Base-by-base conservation (phyloP, 2,888 invertebrate species). In the Calameuta filiformis region DNA sequence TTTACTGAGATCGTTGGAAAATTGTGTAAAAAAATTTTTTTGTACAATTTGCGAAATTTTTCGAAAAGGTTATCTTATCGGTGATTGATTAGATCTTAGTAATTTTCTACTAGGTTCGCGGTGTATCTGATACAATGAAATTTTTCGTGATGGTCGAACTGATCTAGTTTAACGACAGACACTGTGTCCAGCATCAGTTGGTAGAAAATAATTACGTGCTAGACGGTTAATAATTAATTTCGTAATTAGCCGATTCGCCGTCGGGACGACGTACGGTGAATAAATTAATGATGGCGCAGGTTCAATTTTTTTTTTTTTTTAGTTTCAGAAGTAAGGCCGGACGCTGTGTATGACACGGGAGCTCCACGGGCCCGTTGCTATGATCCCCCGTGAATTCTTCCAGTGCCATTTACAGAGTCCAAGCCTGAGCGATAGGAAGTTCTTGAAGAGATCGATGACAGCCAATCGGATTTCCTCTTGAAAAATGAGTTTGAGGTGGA, bases 321-420 rank as follows among this genome's bases (percentile, higher is more conserved):
- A 56, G 0, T 56, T 23, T 56, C 40, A 56, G 40, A 56, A 56
- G 40, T 23, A 56, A 56, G 86, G 89, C 90, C 89, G 89, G 87
- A 90, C 89, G 90, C 91, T 91, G 91, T 91, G 90, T 91, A 91
- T 91, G 91, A 91, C 91, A 91, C 91, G 87, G 91, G 91, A 91
- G 90, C 89, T 91, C 91, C 91, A 91, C 91, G 91, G 90, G 90
- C 79, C 86, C 85, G 88, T 91, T 88, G 83, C 85, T 85, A 92
- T 93, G 92, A 89, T 92, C 94, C 94, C 95, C 95, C 95, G 95
- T 95, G 95, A 95, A 95, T 95, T 95, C 95, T 95, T 95, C 95
- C 95, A 95, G 95, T 95, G 95, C 95, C 95, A 95, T 95, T 95
- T 94, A 94, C 94, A 95, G 95, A 91, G 87, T 89, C 89, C 89